phyloP scores from a whole-genome alignment of 2,113 vertebrate genomes.

The Tragelaphus strepsiceros region DNA sequence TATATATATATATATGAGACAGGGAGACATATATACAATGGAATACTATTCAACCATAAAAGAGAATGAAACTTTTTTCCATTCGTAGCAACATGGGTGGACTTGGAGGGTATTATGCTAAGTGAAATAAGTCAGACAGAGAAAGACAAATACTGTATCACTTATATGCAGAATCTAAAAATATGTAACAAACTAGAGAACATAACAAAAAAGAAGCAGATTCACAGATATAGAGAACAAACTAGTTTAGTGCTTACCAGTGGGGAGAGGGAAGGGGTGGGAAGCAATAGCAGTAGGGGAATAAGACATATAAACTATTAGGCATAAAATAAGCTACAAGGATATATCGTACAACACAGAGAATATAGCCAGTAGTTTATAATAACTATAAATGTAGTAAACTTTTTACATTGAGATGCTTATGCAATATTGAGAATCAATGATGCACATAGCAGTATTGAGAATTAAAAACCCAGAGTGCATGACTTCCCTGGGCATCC shows the following conservation, averaged over 20 bases:
- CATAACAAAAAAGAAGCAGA: background rate
- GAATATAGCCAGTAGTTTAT: background rate
- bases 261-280: background rate
- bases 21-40: background rate
- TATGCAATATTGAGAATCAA: slow-evolving; percentile 11
- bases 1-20: background rate
- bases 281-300: background rate
- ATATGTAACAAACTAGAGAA: background rate
- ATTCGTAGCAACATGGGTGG: background rate
- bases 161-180: background rate
- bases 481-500: background rate
- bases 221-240: background rate
- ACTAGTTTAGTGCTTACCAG: background rate
- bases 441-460: background rate
- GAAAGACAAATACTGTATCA: background rate
- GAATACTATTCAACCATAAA: background rate
- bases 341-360: background rate
- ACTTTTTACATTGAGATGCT: background rate
- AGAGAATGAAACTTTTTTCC: background rate
- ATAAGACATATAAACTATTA: background rate
- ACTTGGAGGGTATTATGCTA: background rate
- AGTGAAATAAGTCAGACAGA: background rate
- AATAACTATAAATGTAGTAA: background rate
- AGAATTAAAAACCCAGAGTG: background rate
- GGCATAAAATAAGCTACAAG: background rate